Evolutionary conservation across 2,888 invertebrate species (phyloP).

Genomic region (Tenodera sinensis): DNA sequence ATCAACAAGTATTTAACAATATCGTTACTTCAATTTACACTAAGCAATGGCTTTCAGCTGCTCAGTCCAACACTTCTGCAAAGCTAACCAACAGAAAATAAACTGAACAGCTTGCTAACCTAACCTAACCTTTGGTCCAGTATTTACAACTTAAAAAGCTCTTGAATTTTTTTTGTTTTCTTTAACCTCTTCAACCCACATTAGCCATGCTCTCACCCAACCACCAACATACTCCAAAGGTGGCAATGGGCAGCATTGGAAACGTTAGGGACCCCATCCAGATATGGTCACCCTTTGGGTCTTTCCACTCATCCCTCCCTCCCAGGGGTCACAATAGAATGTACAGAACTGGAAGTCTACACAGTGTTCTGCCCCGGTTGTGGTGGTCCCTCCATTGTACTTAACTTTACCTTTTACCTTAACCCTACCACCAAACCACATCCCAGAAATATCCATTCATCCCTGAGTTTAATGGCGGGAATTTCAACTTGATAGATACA

Average conservation of each 20-base stretch:
- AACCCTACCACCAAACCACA: slow-evolving; percentile 17
- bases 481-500: slow-evolving; percentile 8
- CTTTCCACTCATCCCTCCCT: too few relatives aligned
- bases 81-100: slow-evolving; percentile 20
- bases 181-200: background rate
- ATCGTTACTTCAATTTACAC: background rate
- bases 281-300: too few relatives aligned
- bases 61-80: background rate
- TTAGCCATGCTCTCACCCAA: background rate
- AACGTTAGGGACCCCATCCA: too few relatives aligned
- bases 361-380: too few relatives aligned
- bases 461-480: slow-evolving; percentile 31
- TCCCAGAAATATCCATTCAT: slow-evolving; percentile 31
- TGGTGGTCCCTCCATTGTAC: too few relatives aligned
- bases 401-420: too few relatives aligned
- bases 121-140: slow-evolving; percentile 28
- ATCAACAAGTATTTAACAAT: slow-evolving; percentile 19
- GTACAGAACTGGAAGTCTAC: too few relatives aligned
- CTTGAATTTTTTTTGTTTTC: background rate
- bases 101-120: slow-evolving; percentile 16
- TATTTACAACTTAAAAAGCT: slow-evolving; percentile 29
- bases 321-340: too few relatives aligned
- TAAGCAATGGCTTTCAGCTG: background rate
- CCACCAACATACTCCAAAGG: too few relatives aligned
- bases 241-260: too few relatives aligned